Evolutionary conservation across 1,140 invertebrate species (phyloP).

Genomic region (Anastrepha ludens): DNA sequence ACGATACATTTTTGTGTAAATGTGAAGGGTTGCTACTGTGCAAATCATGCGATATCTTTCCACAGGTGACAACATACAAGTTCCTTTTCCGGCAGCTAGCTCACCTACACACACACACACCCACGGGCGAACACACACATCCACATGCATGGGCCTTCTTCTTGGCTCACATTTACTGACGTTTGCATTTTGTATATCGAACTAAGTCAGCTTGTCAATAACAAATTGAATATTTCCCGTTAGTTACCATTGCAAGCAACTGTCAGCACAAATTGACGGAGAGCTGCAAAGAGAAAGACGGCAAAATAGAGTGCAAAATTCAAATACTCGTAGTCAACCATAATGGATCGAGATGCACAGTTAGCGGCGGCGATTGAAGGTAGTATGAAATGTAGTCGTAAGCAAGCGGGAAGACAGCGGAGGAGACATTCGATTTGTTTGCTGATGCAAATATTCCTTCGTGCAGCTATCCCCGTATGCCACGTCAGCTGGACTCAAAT

Average conservation of each 20-base stretch:
- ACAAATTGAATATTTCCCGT: conserved; percentile 51
- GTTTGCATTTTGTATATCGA: conserved; percentile 40
- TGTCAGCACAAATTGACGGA: conserved; percentile 44
- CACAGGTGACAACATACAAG: conserved; percentile 34
- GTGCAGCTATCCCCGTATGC: not conserved
- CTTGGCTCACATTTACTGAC: conserved; percentile 35
- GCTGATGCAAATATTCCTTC: not conserved
- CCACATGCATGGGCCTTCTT: not conserved
- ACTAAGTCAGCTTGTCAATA: conserved; percentile 48
- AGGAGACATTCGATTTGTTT: not conserved
- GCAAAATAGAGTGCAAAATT: not conserved
- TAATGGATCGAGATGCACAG: not conserved
- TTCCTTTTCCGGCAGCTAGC: not conserved
- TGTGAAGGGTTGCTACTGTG: not conserved
- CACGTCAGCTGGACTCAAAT: not conserved
- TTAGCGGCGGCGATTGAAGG: not conserved
- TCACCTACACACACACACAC: not conserved
- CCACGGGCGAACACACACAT: not conserved
- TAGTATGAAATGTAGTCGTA: not conserved
- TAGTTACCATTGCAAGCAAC: conserved; percentile 49
- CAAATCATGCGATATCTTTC: conserved; percentile 18
- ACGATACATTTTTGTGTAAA: not conserved
- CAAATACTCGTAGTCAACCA: not conserved
- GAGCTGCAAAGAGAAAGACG: not conserved
- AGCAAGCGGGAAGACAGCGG: not conserved